Conservation (phyloP, 1,140 invertebrate species). For the Ruditapes philippinarum region DNA sequence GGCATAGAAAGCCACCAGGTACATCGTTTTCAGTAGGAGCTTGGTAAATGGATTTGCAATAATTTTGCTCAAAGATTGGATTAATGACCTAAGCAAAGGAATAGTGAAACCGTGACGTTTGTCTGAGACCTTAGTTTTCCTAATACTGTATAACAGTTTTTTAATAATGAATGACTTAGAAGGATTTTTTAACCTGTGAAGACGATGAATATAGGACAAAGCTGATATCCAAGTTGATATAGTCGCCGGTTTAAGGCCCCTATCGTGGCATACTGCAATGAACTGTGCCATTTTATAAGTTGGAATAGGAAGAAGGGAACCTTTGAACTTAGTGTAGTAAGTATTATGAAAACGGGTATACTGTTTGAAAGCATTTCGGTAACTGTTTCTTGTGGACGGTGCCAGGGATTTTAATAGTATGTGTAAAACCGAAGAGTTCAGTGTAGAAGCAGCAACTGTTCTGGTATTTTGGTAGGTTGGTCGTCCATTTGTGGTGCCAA, state of each 20-base stretch:
- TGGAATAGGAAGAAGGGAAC: constrained; percentile 14
- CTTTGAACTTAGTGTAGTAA: background rate
- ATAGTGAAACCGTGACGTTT: constrained; percentile 31
- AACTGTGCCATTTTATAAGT: constrained; percentile 46
- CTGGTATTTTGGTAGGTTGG: constrained; percentile 25
- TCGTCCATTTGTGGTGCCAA: constrained; percentile 51
- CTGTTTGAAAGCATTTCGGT: constrained; percentile 26
- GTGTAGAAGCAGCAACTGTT: background rate
- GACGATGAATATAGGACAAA: constrained; percentile 20
- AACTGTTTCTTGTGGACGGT: constrained; percentile 34
- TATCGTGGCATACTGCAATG: constrained; percentile 30
- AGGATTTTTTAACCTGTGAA: background rate
- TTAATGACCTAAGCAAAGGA: background rate
- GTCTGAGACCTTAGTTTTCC: background rate
- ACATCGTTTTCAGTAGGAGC: background rate
- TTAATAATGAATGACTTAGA: constrained; percentile 18
- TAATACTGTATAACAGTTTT: constrained; percentile 32
- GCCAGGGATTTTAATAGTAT: constrained; percentile 19
- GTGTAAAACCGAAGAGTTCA: constrained; percentile 12
- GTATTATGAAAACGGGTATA: constrained; percentile 24
- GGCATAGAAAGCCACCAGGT: constrained; percentile 27
- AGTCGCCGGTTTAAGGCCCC: constrained; percentile 1
- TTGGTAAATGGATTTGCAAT: background rate
- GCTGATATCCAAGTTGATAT: constrained; percentile 39
- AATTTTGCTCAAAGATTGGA: background rate